A percentile compares a stretch with the other conserved stretches of the same genome.
Conservation (phyloP, 2,888 invertebrate species). For the Elgonia sp. region DNA sequence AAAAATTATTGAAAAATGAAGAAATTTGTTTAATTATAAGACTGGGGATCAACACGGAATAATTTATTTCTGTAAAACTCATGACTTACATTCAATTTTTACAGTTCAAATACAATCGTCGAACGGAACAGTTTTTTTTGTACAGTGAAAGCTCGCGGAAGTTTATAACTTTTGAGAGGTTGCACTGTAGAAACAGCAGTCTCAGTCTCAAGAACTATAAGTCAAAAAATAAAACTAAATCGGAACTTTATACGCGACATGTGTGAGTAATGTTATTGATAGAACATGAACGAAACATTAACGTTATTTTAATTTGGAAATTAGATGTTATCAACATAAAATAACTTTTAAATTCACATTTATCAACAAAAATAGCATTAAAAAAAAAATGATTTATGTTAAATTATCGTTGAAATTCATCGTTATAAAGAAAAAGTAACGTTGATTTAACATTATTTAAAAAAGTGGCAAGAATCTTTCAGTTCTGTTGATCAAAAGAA, state of each 20-base stretch:
- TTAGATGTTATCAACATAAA: no score
- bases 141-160: neutral
- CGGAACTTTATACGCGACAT: neutral
- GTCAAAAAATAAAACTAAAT: constrained; percentile 3
- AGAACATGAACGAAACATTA: no score
- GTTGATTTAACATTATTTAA: no score
- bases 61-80: constrained; percentile 50
- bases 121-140: constrained; percentile 10
- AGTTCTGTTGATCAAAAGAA: no score
- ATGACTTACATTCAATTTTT: constrained; percentile 41
- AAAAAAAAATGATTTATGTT: no score
- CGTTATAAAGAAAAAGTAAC: no score
- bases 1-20: neutral
- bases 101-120: constrained; percentile 28
- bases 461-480: no score
- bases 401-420: no score
- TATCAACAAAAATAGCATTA: no score
- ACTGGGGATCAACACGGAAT: constrained; percentile 55
- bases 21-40: neutral
- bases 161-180: constrained; percentile 31
- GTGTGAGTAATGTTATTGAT: neutral
- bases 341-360: no score
- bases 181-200: constrained; percentile 7
- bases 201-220: constrained; percentile 44
- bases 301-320: no score